phyloP scores from a whole-genome alignment of 2,113 vertebrate species.

The Sebastes fasciatus region DNA sequence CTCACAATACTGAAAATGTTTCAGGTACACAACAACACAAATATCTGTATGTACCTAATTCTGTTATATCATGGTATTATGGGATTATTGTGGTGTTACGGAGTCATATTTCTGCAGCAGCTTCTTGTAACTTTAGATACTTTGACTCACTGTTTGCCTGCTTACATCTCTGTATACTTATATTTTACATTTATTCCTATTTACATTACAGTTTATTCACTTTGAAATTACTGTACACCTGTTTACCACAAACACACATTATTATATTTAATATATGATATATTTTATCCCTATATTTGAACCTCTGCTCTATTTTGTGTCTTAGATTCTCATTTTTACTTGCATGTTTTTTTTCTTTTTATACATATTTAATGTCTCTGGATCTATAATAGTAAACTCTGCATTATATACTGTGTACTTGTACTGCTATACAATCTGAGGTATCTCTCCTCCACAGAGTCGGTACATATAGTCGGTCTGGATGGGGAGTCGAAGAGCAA shows the following conservation, averaged over 20 bases:
- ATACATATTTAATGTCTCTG: no score
- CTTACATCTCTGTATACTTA: background rate
- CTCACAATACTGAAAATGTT: background rate
- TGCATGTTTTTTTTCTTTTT: no score
- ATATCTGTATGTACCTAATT: background rate
- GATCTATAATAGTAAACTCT: background rate
- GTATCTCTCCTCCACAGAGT: conserved; percentile 64
- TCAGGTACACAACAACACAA: background rate
- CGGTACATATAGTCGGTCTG: conserved; percentile 84
- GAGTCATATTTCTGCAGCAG: background rate
- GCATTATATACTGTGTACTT: background rate
- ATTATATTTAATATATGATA: background rate
- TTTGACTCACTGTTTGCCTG: background rate
- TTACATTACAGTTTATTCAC: background rate
- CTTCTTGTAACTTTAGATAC: background rate
- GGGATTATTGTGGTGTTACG: background rate
- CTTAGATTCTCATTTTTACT: no score
- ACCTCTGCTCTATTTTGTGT: no score
- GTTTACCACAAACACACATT: background rate
- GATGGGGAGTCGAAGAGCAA: conserved; percentile 79
- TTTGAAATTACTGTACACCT: background rate
- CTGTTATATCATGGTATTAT: background rate
- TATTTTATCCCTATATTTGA: no score
- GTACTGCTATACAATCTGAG: background rate
- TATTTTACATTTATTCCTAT: background rate